phyloP scores from a whole-genome alignment of 2,888 invertebrate genomes.

The Zeuzera pyrina region DNA sequence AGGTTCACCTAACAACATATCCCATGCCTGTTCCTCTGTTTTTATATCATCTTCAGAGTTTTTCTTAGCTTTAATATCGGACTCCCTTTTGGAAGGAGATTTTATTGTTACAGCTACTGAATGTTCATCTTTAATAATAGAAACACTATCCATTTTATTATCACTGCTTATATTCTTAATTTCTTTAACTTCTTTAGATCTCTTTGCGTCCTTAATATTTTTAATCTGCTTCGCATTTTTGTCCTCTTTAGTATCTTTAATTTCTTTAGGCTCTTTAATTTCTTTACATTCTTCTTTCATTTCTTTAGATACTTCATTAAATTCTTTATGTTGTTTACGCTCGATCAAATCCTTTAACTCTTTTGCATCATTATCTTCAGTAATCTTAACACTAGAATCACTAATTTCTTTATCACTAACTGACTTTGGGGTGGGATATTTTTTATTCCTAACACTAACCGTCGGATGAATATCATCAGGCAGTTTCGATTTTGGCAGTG shows the following conservation, averaged over 20 bases:
- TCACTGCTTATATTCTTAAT: background rate
- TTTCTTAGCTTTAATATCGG: constrained; percentile 18
- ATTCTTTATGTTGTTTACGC: constrained; percentile 15
- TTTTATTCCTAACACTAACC: constrained; percentile 41
- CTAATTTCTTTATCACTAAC: constrained; percentile 33
- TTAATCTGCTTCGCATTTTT: constrained; percentile 13
- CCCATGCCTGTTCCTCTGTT: constrained; percentile 63
- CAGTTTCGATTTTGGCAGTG: constrained; percentile 47
- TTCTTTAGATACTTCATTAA: constrained; percentile 3
- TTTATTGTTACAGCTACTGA: constrained; percentile 9
- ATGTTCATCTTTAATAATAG: constrained; percentile 2
- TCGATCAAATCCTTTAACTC: constrained; percentile 11
- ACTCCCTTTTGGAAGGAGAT: constrained; percentile 20
- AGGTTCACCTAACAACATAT: constrained; percentile 50
- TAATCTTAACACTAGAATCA: constrained; percentile 39
- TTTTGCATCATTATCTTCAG: constrained; percentile 7
- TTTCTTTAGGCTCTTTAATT: constrained; percentile 9
- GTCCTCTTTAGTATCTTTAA: constrained; percentile 6
- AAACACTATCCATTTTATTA: background rate
- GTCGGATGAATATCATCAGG: constrained; percentile 50
- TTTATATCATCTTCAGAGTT: constrained; percentile 28
- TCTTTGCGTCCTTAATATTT: constrained; percentile 8
- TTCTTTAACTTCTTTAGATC: background rate
- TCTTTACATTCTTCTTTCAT: constrained; percentile 7
- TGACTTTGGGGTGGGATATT: constrained; percentile 52